A percentile compares a stretch with the other conserved stretches of the same genome.
phyloP scores from a whole-genome alignment of 1,140 invertebrate genomes.

The Antheraea mylitta region DNA sequence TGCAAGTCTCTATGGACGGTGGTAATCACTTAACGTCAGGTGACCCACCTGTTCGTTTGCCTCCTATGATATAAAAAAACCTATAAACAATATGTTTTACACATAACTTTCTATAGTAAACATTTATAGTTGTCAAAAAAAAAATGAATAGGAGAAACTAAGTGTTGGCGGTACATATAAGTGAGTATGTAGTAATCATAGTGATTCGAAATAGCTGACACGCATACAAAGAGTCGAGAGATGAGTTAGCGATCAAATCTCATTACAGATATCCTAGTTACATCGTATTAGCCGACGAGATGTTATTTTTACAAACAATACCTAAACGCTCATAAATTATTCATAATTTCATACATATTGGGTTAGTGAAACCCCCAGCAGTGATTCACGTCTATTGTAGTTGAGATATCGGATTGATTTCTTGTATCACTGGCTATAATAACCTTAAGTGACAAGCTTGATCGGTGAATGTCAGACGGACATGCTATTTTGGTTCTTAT shows the following conservation, averaged over 20 bases:
- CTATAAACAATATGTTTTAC: too few species aligned
- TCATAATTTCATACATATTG: conserved; percentile 22
- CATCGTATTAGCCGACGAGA: conserved; percentile 5
- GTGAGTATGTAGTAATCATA: neutral
- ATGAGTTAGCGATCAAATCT: conserved; percentile 7
- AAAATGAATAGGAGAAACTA: neutral
- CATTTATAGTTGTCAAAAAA: neutral
- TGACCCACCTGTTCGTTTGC: too few species aligned
- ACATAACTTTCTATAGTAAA: too few species aligned
- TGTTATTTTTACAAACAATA: conserved; percentile 33
- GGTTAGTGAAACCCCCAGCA: conserved; percentile 20
- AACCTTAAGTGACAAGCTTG: conserved; percentile 21
- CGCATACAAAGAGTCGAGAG: neutral
- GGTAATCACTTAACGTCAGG: too few species aligned
- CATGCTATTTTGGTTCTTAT: conserved; percentile 7
- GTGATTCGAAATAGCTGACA: neutral
- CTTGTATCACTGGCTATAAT: conserved; percentile 7
- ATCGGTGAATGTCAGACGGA: conserved; percentile 22
- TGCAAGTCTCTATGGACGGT: too few species aligned
- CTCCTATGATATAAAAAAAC: too few species aligned
- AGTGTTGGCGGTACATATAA: neutral
- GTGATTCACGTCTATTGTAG: conserved; percentile 16
- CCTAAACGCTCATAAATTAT: conserved; percentile 25
- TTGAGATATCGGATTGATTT: conserved; percentile 4
- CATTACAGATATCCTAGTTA: conserved; percentile 9